Base-by-base conservation (phyloP, 1,140 invertebrate species). In the Leptonema lineaticorne region DNA sequence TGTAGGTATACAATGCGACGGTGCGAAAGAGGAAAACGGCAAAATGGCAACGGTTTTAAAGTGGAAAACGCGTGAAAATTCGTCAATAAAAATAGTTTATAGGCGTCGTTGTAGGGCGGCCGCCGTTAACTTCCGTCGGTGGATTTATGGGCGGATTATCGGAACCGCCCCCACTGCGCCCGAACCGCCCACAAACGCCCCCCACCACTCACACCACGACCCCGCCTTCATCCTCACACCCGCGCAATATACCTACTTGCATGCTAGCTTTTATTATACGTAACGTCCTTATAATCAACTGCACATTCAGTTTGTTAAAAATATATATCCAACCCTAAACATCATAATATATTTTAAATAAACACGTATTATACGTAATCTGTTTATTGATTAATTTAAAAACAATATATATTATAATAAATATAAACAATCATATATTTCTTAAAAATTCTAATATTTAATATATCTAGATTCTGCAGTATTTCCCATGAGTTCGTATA, bases 51-150 rank as follows among this genome's bases (percentile, higher is more conserved):
- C 2, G 37, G 58, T 69, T 69, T 69, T 69, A 70, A 70, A 67
- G 58, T 62, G 63, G 58, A 70, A 68, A 70, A 48, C 53, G 69
- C 69, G 69, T 46, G 69, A 64, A 65, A 69, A 65, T 46, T 64
- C 62, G 57, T 57, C 59, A 67, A 57, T 70, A 70, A 70, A 70
- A 70, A 70, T 70, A 70, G 63, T 67, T 70, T 70, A 70, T 67
- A 56, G 63, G 22, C 30, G 58, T 57, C 64, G 64, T 58, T 66
- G 37, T 24, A 62, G 26, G 9, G 63, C 16, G 50, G 20, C 48
- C 33, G 41, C 50, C 50, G 50, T 53, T 53, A 53, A 53, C 50
- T 53, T 53, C 64, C 30, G 46, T 29, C 64, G 60, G 14, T 20
- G 57, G 22, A 53, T 53, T 53, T 53, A 53, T 53, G 50, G 50